Base-by-base conservation (phyloP, 35 echinoderm and acorn worm genomes). In the Strongylocentrotus purpuratus region DNA sequence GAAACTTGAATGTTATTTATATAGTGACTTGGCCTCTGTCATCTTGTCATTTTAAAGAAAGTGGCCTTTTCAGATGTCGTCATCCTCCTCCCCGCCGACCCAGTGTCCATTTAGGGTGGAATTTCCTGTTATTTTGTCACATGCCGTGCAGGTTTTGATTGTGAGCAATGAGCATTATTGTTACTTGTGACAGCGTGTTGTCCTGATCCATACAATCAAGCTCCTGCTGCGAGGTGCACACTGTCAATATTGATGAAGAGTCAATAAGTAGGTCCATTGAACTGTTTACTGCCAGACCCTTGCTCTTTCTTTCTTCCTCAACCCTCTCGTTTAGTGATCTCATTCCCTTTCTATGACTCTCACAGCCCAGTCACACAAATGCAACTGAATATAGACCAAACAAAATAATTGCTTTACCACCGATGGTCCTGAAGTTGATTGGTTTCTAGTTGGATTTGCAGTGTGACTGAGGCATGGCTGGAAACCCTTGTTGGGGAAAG, bases 211-310 rank as follows among this genome's bases (percentile, higher is more conserved):
- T 89, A 46, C 87, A 89, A 89, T 89, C 87, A 45, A 89, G 31
- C 87, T 28, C 87, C 87, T n/a, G 28, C 65, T 22, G 65, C 20
- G 87, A 89, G 87, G 87, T 89, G 87, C 12, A 46, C 87, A 89
- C 2, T 89, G 87, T 89, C 87, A 89, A 89, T 89, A 89, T 89
- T 89, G 87, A 89, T 89, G 87, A 89, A 41, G 87, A 89, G 87
- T 89, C 87, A 89, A 89, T 89, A 89, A 46, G 20, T 10, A 9
- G 45, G 87, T 45, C 87, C 87, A 89, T 89, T 89, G 87, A 41
- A 33, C 87, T 89, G 15, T 89, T 46, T 89, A 89, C 45, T 20
- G 33, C 32, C 0, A 89, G 45, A 33, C 45, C 87, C 45, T 89
- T 46, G 33, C 87, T 89, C 87, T 33, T 22, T 22, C 87, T 46